A percentile compares a stretch with the other conserved stretches of the same genome.
Conservation (phyloP, 2,888 invertebrate species). For the Pristionchus fissidentatus region DNA sequence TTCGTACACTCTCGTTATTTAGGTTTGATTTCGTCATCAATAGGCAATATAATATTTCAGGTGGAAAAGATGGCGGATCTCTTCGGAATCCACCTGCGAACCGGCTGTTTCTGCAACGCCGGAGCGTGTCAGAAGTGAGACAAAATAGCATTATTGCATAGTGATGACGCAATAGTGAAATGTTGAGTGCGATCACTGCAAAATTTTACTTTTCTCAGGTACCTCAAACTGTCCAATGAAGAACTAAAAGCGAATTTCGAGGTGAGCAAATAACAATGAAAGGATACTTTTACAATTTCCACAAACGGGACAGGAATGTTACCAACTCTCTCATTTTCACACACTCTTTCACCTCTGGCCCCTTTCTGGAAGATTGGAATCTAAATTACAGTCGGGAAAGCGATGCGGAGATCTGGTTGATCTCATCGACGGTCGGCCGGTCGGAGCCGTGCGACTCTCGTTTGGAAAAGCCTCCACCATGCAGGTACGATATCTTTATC, state of each 20-base stretch:
- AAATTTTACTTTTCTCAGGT: constrained; percentile 44
- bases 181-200: background rate
- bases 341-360: too few species aligned
- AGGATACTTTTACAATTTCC: too few species aligned
- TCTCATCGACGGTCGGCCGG: constrained; percentile 84
- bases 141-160: background rate
- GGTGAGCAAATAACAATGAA: background rate
- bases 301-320: too few species aligned
- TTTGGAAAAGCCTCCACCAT: constrained; percentile 91
- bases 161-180: too few species aligned
- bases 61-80: constrained; percentile 90
- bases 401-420: constrained; percentile 72
- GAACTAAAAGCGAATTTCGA: constrained; percentile 54
- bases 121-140: constrained; percentile 90
- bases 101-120: constrained; percentile 96
- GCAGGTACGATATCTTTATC: constrained; percentile 66
- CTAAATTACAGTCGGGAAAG: constrained; percentile 64
- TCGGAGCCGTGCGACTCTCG: constrained; percentile 91
- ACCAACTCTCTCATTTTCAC: too few species aligned
- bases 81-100: constrained; percentile 88
- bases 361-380: background rate
- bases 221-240: constrained; percentile 57
- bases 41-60: constrained; percentile 77
- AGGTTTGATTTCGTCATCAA: too few species aligned
- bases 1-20: too few species aligned